These are phyloP conservation scores for Mechanitis messenoides DNA, from an alignment of 2,888 invertebrate genomes.

Conservation along the genomic window DNA sequence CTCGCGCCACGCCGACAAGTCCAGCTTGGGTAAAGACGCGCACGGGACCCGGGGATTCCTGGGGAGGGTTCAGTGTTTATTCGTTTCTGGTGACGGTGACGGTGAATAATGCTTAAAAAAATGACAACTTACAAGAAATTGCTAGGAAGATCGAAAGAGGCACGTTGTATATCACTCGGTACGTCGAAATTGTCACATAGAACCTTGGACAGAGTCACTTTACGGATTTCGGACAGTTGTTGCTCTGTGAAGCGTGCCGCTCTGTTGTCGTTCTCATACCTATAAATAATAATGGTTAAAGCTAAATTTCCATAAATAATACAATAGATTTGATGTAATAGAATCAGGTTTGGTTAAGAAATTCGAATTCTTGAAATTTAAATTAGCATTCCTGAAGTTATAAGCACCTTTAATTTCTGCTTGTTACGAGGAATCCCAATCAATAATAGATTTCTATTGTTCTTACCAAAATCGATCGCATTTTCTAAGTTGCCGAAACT, in stretches of 20 bases:
- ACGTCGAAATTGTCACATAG: slow-evolving; percentile 94
- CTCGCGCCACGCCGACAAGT: slow-evolving; percentile 90
- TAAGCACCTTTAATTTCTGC: no score
- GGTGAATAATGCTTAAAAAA: neutral
- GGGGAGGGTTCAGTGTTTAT: slow-evolving; percentile 9
- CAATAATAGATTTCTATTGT: neutral
- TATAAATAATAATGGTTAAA: slow-evolving; percentile 37
- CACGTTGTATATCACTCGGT: slow-evolving; percentile 89
- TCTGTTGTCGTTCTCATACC: slow-evolving; percentile 91
- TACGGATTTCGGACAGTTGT: slow-evolving; percentile 92
- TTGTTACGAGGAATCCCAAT: no score
- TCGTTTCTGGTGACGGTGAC: neutral
- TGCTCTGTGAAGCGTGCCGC: slow-evolving; percentile 87
- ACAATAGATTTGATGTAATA: neutral
- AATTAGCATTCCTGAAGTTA: no score
- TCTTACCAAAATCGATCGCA: slow-evolving; percentile 95
- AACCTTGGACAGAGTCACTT: slow-evolving; percentile 88
- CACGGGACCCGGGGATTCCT: slow-evolving; percentile 93
- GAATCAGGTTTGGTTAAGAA: no score
- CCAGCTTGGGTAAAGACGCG: slow-evolving; percentile 85
- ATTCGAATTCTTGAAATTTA: no score
- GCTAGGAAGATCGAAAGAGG: slow-evolving; percentile 92
- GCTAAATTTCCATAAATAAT: neutral
- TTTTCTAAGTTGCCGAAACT: slow-evolving; percentile 91
- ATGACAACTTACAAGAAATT: slow-evolving; percentile 84